Conservation (phyloP, 2,888 invertebrate genomes). For the Gibbula magus region DNA sequence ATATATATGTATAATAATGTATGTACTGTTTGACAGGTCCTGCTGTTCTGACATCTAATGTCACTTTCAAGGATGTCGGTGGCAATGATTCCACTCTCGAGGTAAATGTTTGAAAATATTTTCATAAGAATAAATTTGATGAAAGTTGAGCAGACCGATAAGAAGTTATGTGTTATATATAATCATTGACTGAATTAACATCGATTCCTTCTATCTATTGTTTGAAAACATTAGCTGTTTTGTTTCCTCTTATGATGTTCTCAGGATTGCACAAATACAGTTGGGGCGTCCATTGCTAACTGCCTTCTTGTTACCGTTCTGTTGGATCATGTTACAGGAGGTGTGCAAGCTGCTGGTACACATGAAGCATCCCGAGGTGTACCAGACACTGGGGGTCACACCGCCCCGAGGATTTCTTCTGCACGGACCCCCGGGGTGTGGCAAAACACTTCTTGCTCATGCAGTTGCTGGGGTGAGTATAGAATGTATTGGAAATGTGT, state of each 20-base stretch:
- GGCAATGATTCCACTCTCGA: slow-evolving; percentile 82
- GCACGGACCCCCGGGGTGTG: slow-evolving; percentile 97
- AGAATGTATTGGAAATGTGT: not conserved
- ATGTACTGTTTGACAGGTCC: slow-evolving; percentile 46
- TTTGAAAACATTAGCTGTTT: not conserved
- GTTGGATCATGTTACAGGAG: slow-evolving; percentile 73
- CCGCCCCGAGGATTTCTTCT: slow-evolving; percentile 93
- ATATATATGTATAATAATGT: not conserved
- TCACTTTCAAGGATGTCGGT: slow-evolving; percentile 85
- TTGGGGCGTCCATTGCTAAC: not conserved
- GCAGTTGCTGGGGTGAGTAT: slow-evolving; percentile 76
- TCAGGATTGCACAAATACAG: too few relatives aligned
- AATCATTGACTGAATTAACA: too few relatives aligned
- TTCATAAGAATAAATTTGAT: too few relatives aligned
- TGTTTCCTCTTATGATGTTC: not conserved
- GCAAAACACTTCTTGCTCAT: slow-evolving; percentile 79
- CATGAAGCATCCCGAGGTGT: slow-evolving; percentile 93
- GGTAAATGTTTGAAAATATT: slow-evolving; percentile 44
- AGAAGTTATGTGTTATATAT: too few relatives aligned
- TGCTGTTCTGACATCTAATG: slow-evolving; percentile 61
- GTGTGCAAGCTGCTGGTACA: slow-evolving; percentile 88
- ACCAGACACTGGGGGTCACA: slow-evolving; percentile 86
- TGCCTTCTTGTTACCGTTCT: not conserved
- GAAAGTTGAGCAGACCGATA: too few relatives aligned
- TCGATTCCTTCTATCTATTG: not conserved